Evolutionary conservation across 2,113 vertebrate genomes (phyloP).

Genomic region (Phylloscopus whistleri): DNA sequence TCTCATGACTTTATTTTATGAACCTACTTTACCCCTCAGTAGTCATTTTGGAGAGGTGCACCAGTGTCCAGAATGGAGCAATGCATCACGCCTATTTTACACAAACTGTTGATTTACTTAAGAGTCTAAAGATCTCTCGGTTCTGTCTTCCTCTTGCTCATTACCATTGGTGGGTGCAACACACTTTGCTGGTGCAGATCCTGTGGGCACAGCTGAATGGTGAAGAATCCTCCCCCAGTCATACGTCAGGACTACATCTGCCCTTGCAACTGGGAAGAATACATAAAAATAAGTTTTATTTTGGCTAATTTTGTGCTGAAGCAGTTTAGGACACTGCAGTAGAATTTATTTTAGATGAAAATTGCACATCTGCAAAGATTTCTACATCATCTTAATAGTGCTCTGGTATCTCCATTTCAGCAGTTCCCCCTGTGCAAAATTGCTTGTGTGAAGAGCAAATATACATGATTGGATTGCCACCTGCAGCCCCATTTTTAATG

Average conservation of each 20-base stretch:
- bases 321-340: neutral
- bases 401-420: constrained; percentile 27
- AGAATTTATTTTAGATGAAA: constrained; percentile 36
- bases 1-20: neutral
- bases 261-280: neutral
- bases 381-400: neutral
- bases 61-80: neutral
- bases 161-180: neutral
- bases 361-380: constrained; percentile 20
- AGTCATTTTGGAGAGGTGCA: neutral
- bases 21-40: neutral
- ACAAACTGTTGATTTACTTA: neutral
- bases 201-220: neutral
- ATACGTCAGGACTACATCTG: neutral
- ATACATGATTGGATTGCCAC: neutral
- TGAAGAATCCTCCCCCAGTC: neutral
- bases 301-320: constrained; percentile 7
- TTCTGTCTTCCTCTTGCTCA: neutral
- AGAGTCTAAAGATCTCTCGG: neutral
- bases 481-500: neutral
- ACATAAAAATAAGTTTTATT: neutral
- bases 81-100: neutral
- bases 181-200: neutral
- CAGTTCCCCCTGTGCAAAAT: neutral
- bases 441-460: constrained; percentile 3